phyloP scores from a whole-genome alignment of 2,797 vertebrate genomes.

The Capromys pilorides region DNA sequence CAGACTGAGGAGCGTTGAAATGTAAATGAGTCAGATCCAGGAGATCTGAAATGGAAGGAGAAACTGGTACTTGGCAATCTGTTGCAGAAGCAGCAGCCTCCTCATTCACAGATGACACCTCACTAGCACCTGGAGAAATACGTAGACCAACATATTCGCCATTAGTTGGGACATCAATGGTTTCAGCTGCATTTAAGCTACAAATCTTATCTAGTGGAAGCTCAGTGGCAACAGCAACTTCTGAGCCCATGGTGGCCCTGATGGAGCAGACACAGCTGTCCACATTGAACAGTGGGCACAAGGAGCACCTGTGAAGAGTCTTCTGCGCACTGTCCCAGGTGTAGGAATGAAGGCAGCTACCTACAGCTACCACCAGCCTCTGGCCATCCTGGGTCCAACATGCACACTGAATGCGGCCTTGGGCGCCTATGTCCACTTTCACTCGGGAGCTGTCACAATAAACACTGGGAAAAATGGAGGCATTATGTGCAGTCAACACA shows the following conservation, averaged over 20 bases:
- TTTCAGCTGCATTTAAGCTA: conserved; percentile 89
- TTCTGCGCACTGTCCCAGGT: conserved; percentile 94
- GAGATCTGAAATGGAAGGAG: conserved; percentile 81
- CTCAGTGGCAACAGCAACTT: conserved; percentile 93
- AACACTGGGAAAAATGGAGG: conserved; percentile 91
- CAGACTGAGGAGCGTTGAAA: conserved; percentile 87
- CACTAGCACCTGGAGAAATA: conserved; percentile 78
- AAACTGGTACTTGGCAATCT: conserved; percentile 76
- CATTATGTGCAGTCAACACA: conserved; percentile 92
- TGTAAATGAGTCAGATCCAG: conserved; percentile 93
- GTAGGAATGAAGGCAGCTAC: conserved; percentile 92
- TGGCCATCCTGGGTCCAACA: conserved; percentile 96
- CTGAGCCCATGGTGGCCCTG: conserved; percentile 88
- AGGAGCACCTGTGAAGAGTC: conserved; percentile 89
- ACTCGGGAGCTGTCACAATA: conserved; percentile 88
- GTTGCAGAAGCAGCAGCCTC: conserved; percentile 86
- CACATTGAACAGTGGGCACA: conserved; percentile 93
- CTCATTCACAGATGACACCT: conserved; percentile 81
- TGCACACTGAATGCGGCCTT: conserved; percentile 91
- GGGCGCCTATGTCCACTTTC: conserved; percentile 89
- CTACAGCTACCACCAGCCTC: conserved; percentile 94
- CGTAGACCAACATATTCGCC: conserved; percentile 77
- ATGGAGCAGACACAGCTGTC: conserved; percentile 92
- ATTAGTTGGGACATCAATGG: conserved; percentile 84
- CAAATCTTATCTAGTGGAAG: conserved; percentile 94